Percentiles rank a stretch among this genome's conserved stretches.
Conservation (phyloP, 2,888 invertebrate genomes). For the Fissipunctia ypsillon region DNA sequence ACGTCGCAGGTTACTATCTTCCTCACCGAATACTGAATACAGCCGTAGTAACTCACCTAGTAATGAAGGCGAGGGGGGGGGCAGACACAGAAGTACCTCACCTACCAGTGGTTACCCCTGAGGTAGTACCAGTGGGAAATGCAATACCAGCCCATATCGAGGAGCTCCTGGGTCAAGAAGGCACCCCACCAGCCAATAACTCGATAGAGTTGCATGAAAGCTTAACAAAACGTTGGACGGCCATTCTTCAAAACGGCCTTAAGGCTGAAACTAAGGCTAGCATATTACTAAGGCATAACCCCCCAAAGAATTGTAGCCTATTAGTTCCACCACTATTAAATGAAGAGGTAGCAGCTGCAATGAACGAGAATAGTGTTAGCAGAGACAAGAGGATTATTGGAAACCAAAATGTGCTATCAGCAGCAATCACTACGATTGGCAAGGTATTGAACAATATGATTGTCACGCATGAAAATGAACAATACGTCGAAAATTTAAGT, state of each 20-base stretch:
- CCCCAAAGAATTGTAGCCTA: conserved; percentile 4
- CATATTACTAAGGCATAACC: neutral
- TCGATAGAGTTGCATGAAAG: neutral
- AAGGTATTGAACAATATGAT: conserved; percentile 4
- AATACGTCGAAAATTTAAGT: conserved; percentile 1
- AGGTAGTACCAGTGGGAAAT: neutral
- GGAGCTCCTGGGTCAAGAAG: no score
- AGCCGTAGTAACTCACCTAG: neutral
- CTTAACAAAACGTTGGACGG: neutral
- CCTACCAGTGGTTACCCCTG: neutral
- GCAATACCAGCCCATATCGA: neutral
- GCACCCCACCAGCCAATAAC: neutral
- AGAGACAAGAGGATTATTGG: neutral
- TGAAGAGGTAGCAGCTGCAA: neutral
- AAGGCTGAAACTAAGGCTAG: neutral
- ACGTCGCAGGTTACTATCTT: neutral
- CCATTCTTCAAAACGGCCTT: neutral
- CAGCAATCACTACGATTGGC: conserved; percentile 8
- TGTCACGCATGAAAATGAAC: neutral
- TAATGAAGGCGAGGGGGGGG: neutral
- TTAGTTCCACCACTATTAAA: conserved; percentile 6
- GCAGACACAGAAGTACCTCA: neutral
- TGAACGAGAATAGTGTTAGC: neutral
- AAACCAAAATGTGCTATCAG: neutral
- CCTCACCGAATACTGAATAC: neutral